Evolutionary conservation across 2,888 invertebrate species (phyloP), one percentile per base, ranked within the genome.

Genomic region (Taenaris catops): DNA sequence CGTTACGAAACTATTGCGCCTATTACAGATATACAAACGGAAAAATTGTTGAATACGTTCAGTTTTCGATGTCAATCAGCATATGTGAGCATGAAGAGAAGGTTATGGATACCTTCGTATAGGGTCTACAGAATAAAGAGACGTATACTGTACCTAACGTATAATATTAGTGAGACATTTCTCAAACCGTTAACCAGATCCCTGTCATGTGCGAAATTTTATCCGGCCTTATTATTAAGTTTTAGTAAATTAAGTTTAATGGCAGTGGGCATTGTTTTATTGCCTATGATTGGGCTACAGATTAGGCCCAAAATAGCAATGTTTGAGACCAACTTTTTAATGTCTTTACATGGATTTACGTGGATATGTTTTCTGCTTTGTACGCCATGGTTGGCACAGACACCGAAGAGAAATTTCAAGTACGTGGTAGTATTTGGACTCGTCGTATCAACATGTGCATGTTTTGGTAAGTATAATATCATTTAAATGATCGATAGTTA

Each of bases 351-450:
- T 45, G 86, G 75, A 1, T 83, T 86, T 44, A 73, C 86, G 14
- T 87, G 87, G 87, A 55, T 87, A 47, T 80, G 86, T 53, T 84
- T 87, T 41, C 48, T 87, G 33, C 33, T 86, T 37, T 61, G 69
- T 34, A 80, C 78, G 3, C 87, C 87, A 3, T 87, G 87, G 87
- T 46, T 86, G 21, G 65, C 65, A 18, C 75, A 76, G 47, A 80
- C 81, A 0, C 67, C 74, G 2, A 87, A 84, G 44, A 66, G 78
- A 10, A 87, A 86, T 61, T 83, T 68, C 34, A 84, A 84, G 50
- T 84, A 80, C 41, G 60, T 84, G 5, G 56, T 65, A 9, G 49
- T 76, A 4, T 33, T 64, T 33, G 86, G 86, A 5, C 54, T 86
- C 25, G 29, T 66, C 8, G 55, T 75, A 45, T 73, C 81, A 4